Conservation (phyloP, 2,888 invertebrate genomes). For the Notocelia uddmanniana region DNA sequence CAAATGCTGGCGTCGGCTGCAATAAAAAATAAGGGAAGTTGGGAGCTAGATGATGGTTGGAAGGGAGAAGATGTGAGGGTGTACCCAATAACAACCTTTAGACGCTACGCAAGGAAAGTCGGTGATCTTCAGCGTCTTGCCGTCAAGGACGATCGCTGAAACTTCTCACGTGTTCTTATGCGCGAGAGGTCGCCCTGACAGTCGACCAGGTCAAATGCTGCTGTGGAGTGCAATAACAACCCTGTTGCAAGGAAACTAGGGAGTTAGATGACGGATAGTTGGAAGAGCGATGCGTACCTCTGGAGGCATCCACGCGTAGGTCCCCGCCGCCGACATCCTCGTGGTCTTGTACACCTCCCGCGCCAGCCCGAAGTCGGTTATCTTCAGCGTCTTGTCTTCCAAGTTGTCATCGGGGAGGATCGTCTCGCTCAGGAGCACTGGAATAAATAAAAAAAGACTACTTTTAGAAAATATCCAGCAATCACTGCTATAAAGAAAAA, state of each 20-base stretch:
- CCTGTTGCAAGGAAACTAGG: too few relatives aligned
- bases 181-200: too few relatives aligned
- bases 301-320: conserved; percentile 99
- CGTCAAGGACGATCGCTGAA: too few relatives aligned
- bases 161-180: too few relatives aligned
- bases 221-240: too few relatives aligned
- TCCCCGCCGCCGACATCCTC: conserved; percentile 98
- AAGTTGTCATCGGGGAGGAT: conserved; percentile 93
- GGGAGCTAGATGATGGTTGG: too few relatives aligned
- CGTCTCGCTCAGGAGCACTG: conserved; percentile 93
- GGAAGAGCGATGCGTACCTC: conserved; percentile 87
- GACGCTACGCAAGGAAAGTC: neutral
- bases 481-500: neutral
- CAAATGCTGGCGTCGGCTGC: too few relatives aligned
- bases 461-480: neutral
- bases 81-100: too few relatives aligned
- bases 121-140: neutral
- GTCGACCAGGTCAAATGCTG: too few relatives aligned
- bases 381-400: conserved; percentile 96
- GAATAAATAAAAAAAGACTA: conserved; percentile 59
- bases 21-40: too few relatives aligned
- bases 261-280: too few relatives aligned
- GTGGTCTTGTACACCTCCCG: conserved; percentile 98
- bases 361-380: conserved; percentile 98
- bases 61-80: too few relatives aligned